Percentiles rank a stretch among this genome's conserved stretches.
Evolutionary conservation across 2,888 invertebrate genomes (phyloP).

Genomic region (Hymenopus coronatus): DNA sequence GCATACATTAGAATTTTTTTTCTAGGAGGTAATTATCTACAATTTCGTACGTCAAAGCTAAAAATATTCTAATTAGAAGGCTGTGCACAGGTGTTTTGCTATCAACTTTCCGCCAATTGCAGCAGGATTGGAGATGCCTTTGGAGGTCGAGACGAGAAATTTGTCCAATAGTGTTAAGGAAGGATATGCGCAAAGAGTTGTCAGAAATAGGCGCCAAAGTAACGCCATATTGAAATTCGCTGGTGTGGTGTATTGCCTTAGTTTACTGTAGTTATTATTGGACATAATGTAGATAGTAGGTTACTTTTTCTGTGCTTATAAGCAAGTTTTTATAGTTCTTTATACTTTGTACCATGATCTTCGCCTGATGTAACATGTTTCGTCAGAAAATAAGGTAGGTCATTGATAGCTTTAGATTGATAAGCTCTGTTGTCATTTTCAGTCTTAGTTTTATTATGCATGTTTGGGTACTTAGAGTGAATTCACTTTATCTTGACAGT

Average conservation of each 20-base stretch:
- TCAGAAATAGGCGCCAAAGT: neutral
- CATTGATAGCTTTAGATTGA: neutral
- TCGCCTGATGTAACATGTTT: neutral
- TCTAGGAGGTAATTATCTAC: no score
- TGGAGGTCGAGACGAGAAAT: neutral
- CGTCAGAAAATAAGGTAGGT: neutral
- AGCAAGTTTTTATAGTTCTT: no score
- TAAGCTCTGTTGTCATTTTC: neutral
- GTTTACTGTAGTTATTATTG: neutral
- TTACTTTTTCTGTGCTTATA: no score
- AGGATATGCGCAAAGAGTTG: neutral
- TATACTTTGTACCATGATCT: neutral
- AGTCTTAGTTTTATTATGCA: neutral
- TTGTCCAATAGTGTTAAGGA: neutral
- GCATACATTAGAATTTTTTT: no score
- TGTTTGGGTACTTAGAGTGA: no score
- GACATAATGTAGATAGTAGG: neutral
- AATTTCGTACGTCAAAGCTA: neutral
- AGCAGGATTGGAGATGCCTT: neutral
- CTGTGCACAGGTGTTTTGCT: neutral
- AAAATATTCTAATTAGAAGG: neutral
- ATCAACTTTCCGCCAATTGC: neutral
- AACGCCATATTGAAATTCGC: neutral
- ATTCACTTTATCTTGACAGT: neutral
- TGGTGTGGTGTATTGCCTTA: neutral